phyloP scores from a whole-genome alignment of 1,140 invertebrate species.

The Sarcophaga peregrina region DNA sequence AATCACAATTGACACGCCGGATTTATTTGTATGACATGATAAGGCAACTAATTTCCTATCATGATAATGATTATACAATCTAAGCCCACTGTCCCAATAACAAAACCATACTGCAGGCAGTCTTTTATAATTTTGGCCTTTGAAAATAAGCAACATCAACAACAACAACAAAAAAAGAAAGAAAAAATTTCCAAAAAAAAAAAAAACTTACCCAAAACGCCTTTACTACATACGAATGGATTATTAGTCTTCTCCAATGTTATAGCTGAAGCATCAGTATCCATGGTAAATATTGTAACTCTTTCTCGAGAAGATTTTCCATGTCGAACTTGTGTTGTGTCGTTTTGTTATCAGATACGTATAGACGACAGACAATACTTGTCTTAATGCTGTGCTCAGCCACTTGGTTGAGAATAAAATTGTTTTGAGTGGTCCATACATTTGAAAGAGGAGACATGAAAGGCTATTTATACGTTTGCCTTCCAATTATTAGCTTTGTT shows the following conservation, averaged over 20 bases:
- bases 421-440: background rate
- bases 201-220: too few relatives aligned
- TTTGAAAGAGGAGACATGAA: background rate
- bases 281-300: too few relatives aligned
- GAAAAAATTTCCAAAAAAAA: too few relatives aligned
- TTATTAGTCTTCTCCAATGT: background rate
- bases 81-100: too few relatives aligned
- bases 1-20: too few relatives aligned
- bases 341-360: constrained; percentile 35
- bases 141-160: too few relatives aligned
- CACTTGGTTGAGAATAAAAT: background rate
- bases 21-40: too few relatives aligned
- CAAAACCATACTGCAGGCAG: too few relatives aligned
- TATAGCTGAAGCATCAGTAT: background rate
- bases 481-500: constrained; percentile 33
- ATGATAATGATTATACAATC: too few relatives aligned
- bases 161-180: too few relatives aligned
- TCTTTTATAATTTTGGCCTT: too few relatives aligned
- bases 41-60: too few relatives aligned
- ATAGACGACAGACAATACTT: background rate
- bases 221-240: background rate
- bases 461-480: constrained; percentile 23
- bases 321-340: constrained; percentile 23
- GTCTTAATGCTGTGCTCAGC: background rate
- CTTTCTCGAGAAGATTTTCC: background rate